Evolutionary conservation across 2,797 vertebrate species (phyloP), one percentile per base, ranked within the genome.

Genomic region (Xenopus petersii): DNA sequence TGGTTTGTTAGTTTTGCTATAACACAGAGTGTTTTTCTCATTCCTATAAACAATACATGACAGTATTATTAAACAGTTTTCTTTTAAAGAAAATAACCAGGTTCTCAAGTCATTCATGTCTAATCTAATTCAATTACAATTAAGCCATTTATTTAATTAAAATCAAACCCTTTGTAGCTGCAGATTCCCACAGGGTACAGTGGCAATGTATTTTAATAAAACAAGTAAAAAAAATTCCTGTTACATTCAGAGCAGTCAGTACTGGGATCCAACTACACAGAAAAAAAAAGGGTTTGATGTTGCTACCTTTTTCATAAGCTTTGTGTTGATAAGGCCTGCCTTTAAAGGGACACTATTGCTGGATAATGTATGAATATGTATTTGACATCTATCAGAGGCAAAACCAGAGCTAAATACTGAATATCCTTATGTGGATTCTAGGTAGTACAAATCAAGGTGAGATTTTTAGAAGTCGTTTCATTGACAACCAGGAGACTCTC

Each of bases 111-210:
- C 33, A 69, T 58, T 69, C 54, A 42, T 13, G 67, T 69, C 26
- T 17, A 58, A 69, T 69, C 67, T 69, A 59, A 69, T 69, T 69
- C 67, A 69, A 69, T 69, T 69, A 69, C 51, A 67, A 67, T 67
- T 67, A 69, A 69, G 67, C n/a, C 54, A 69, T 69, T 58, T 69
- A 36, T 69, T 69, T 69, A 69, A 67, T 67, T 67, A 56, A 55
- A 69, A 59, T 59, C 4, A 69, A 69, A 16, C 54, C 26, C 49
- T 58, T 46, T 12, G 1, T 12, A 69, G 33, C 10, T 17, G 26
- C 12, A 54, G 24, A 17, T 51, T 67, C 64, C 66, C 6, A 16
- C 51, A 42, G 51, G 11, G 15, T 16, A n/a, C 16, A 58, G 33
- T 15, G 16, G 51, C 54, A 17, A 69, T 33, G 12, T 30, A 12